Base-by-base conservation (phyloP, 1,140 invertebrate genomes). In the honey bee (Apis mellifera) region DNA sequence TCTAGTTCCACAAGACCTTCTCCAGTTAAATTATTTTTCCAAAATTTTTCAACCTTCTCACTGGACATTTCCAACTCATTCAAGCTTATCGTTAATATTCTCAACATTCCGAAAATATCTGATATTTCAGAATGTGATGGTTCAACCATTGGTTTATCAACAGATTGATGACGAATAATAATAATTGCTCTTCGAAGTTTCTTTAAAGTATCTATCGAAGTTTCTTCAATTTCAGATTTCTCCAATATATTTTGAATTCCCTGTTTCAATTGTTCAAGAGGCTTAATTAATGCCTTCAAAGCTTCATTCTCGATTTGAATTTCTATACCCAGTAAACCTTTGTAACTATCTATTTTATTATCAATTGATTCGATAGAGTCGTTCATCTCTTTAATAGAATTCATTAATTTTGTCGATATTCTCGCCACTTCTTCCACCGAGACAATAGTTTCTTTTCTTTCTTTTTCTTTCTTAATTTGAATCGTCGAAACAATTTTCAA, bases 101-200 rank as follows among this genome's bases (percentile, higher is more conserved):
- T 83, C 5, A 76, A 69, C 1, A 88, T 8, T 0, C 77, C 55
- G 23, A 71, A 13, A 1, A 59, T 52, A 15, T 50, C 23, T 19
- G 19, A 19, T 0, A 54, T 21, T 7, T 83, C 32, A 1, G 13
- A 68, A 55, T 87, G 26, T 2, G 26, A 32, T 5, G 75, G 5
- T 52, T 82, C 86, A 12, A 71, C 21, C 12, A 55, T 1, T 2
- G 86, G 78, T 69, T 87, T 87, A 65, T 87, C 86, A 23, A 75
- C 78, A 8, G 83, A 66, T 50, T 88, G 86, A 1, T 88, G 57
- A 55, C 19, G 32, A 19, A 88, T n/a, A 32, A 77, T 0, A 26
- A 9, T 52, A 21, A 85, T 64, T 1, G 86, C 78, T 23, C 73
- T 76, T 1, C 65, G 71, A 4, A 88, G 42, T 12, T 23, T 73